These are phyloP conservation scores for Heliconius congener DNA, from an alignment of 1,140 invertebrate genomes.

Conservation along the genomic window DNA sequence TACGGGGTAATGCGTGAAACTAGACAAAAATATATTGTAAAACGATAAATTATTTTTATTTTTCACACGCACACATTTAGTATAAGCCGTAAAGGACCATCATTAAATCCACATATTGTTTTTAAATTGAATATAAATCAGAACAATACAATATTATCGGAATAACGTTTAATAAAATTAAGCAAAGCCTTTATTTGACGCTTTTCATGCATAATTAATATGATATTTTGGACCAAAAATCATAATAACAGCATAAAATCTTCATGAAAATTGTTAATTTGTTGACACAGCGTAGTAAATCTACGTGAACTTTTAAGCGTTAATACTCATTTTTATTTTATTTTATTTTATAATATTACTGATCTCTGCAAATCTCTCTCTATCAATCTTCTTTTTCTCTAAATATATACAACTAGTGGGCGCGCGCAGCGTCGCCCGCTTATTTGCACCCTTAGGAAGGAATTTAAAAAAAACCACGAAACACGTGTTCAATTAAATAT, in stretches of 20 bases:
- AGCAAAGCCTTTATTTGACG: constrained; percentile 21
- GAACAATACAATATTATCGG: constrained; percentile 19
- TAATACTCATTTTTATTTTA: neutral
- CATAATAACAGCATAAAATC: constrained; percentile 18
- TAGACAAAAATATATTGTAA: neutral
- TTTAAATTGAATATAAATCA: constrained; percentile 24
- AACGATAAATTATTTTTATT: neutral
- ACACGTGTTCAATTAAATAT: no score
- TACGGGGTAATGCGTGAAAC: no score
- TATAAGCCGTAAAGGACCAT: neutral
- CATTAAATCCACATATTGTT: constrained; percentile 22
- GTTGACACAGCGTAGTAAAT: constrained; percentile 5
- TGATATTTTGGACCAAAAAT: constrained; percentile 25
- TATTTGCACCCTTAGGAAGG: no score
- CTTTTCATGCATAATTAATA: constrained; percentile 22
- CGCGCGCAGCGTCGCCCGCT: no score
- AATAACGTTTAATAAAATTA: constrained; percentile 30
- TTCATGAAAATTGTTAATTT: constrained; percentile 18
- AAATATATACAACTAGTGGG: no score
- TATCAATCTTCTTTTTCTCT: no score
- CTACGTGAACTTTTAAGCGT: neutral
- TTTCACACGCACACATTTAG: neutral
- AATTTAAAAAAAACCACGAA: no score
- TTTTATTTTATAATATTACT: no score
- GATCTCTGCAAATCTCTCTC: no score